phyloP scores from a whole-genome alignment of 2,888 invertebrate genomes.

The Tetragnatha montana region DNA sequence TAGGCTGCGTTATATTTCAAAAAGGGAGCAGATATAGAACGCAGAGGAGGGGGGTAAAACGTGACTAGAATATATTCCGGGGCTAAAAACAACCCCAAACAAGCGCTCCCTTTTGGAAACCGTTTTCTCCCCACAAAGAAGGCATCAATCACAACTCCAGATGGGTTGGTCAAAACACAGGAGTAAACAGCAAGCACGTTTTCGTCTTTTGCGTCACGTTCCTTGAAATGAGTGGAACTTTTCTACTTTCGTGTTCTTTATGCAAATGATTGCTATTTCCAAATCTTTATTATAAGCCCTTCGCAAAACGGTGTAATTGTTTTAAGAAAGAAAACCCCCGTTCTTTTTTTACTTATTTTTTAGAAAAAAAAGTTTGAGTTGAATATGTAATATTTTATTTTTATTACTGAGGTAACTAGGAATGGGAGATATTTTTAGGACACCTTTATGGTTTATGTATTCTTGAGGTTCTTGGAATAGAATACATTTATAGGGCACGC shows the following conservation, averaged over 20 bases:
- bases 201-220: background rate
- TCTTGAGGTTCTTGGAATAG: too few relatives aligned
- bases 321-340: too few relatives aligned
- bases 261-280: background rate
- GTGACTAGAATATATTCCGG: background rate
- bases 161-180: background rate
- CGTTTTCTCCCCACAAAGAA: background rate
- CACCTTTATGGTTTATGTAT: too few relatives aligned
- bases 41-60: background rate
- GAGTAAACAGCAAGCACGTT: background rate
- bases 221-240: background rate
- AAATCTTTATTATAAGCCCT: background rate
- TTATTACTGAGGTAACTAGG: too few relatives aligned
- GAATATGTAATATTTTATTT: too few relatives aligned
- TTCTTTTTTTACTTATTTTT: too few relatives aligned
- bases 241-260: background rate
- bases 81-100: background rate
- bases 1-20: background rate
- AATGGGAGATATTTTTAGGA: too few relatives aligned
- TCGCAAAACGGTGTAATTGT: too few relatives aligned
- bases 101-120: background rate
- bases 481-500: too few relatives aligned
- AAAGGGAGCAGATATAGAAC: background rate
- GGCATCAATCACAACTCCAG: background rate
- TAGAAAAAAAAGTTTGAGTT: too few relatives aligned